Conservation (phyloP, 2,113 vertebrate genomes). For the Strix uralensis region DNA sequence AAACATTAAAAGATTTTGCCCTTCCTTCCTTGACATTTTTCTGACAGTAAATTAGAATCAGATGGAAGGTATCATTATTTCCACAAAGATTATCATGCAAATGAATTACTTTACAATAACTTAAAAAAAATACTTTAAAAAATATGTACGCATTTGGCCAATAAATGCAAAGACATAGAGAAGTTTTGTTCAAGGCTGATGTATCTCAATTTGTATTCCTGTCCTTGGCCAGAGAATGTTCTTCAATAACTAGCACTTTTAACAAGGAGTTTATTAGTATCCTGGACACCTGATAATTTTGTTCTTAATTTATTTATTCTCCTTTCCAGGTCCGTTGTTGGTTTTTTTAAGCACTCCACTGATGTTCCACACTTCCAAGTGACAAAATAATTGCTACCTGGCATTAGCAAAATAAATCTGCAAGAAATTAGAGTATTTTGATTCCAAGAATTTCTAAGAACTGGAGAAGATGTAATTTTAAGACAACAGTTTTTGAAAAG, state of each 20-base stretch:
- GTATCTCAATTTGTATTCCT: background rate
- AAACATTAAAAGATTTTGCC: conserved; percentile 12
- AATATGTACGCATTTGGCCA: background rate
- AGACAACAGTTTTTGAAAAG: background rate
- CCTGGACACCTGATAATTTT: background rate
- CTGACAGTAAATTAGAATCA: conserved; percentile 47
- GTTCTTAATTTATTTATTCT: background rate
- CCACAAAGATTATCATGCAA: background rate
- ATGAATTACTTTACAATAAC: background rate
- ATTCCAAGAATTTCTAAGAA: conserved; percentile 1
- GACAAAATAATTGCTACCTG: conserved; percentile 15
- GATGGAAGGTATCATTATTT: conserved; percentile 25
- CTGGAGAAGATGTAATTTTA: background rate
- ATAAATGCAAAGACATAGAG: background rate
- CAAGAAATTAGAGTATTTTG: background rate
- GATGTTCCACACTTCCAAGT: background rate
- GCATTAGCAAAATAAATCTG: background rate
- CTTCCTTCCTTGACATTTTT: conserved; percentile 17
- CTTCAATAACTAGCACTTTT: background rate
- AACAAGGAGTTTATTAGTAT: background rate
- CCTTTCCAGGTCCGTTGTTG: background rate
- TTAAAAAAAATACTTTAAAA: background rate
- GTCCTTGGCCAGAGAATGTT: background rate
- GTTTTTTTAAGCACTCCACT: background rate
- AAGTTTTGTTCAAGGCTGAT: background rate